Evolutionary conservation across 1,140 invertebrate genomes (phyloP), one percentile per base, ranked within the genome.

Genomic region (Piezodorus guildinii): DNA sequence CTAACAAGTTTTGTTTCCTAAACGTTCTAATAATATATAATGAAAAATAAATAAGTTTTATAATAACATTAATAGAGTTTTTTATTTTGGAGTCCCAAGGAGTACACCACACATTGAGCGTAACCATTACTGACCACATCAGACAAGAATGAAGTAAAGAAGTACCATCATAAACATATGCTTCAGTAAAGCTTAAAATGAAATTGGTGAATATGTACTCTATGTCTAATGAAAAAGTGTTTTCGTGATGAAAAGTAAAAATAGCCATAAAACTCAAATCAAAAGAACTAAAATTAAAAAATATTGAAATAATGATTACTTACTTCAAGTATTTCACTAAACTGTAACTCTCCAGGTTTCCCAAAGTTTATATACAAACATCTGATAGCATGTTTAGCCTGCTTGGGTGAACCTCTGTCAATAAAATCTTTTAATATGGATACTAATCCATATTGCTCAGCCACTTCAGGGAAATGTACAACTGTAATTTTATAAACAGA

Each of bases 311-410:
- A 51, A 65, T 17, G 23, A 27, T n/a, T 66, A 62, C 60, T 69
- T 71, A 81, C 80, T 73, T 95, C 91, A 71, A 96, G 82, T 63
- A 96, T 91, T 68, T 90, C 88, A 25, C 85, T 84, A 74, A 96
- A 91, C 25, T 95, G 83, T 63, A 82, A 77, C 67, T 89, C 85
- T 71, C 91, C 83, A 70, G 89, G 81, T 67, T 86, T 82, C 16
- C 85, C 84, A 71, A 91, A 87, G 74, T 94, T 92, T 10, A 89
- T 85, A 71, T 83, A 91, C 46, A 98, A 83, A 77, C 94, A 97
- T 66, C 90, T 82, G 34, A 98, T 87, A 6, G 94, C 92, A 72
- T 96, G 92, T 75, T 98, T 98, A 0, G 94, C 92, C 76, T 98
- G 94, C 76, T 96, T 96, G 0, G 91, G 85, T 3, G 90, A 92